Base-by-base conservation (phyloP, 2,797 vertebrate species). In the Xiphophorus birchmanni region DNA sequence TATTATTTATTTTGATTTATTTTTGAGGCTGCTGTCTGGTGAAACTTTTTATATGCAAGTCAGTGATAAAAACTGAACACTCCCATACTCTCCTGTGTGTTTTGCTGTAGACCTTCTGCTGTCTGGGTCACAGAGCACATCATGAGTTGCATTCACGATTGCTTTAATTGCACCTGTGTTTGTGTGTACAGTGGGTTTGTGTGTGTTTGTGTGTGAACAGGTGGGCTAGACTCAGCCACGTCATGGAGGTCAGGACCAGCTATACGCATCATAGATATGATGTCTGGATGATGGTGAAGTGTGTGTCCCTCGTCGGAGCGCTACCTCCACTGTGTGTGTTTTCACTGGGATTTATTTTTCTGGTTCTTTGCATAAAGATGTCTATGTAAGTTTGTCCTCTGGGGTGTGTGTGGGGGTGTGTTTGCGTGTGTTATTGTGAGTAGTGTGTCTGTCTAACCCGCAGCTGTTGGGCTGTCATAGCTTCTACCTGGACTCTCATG, bases 111-210 rank as follows among this genome's bases (percentile, higher is more conserved):
- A 93, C 89, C 89, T 88, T 91, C 89, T 91, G 88, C 93, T 94
- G 93, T 93, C 91, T 92, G 91, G 92, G 93, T 95, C 92, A 94
- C 89, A 91, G 86, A 91, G 88, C 91, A 85, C 90, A 93, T 95
- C 93, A 93, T 88, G 88, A 91, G 90, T 84, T 60, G 88, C 91
- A 92, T 93, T 82, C 90, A 87, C 78, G 77, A 95, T 95, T 92
- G 90, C 87, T 93, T 93, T 93, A 94, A 94, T 93, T 93, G 90
- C 88, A 90, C 84, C 86, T 83, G 84, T 86, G 80, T 86, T 32
- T 89, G 82, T 83, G 82, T 76, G 83, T 78, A 82, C 85, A 17
- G 48, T 79, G 76, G 75, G 77, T 82, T 77, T 89, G 73, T 79
- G 69, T 84, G 52, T 79, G 80, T 79, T 76, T 44, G 40, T 69